Evolutionary conservation across 2,888 invertebrate genomes (phyloP).

Genomic region (Pseudococcus viburni): DNA sequence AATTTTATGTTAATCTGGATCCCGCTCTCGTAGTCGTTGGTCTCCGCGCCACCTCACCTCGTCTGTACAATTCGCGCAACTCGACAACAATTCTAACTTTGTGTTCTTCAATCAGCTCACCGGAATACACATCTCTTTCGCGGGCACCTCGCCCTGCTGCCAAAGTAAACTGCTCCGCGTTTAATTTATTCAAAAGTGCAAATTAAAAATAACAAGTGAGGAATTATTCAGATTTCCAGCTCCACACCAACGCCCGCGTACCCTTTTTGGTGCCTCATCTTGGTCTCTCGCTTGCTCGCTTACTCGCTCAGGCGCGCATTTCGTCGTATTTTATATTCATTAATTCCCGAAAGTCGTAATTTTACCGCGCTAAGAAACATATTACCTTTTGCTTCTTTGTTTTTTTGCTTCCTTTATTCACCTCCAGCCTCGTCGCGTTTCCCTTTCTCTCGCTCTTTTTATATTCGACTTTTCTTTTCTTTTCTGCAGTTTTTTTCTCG

Average conservation of each 20-base stretch:
- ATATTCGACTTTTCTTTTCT: background rate
- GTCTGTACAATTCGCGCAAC: slow-evolving; percentile 2
- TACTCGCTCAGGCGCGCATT: background rate
- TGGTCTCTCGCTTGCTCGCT: background rate
- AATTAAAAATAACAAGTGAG: slow-evolving; percentile 43
- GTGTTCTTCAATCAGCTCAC: slow-evolving; percentile 43
- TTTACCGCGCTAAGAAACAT: slow-evolving; percentile 38
- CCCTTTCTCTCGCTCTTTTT: too few relatives aligned
- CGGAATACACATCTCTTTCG: slow-evolving; percentile 22
- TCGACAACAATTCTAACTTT: slow-evolving; percentile 34
- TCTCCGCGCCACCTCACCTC: background rate
- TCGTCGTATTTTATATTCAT: slow-evolving; percentile 19
- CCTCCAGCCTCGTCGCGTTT: background rate
- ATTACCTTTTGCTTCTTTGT: slow-evolving; percentile 21
- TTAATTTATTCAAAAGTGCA: slow-evolving; percentile 43
- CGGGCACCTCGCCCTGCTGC: background rate
- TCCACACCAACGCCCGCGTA: slow-evolving; percentile 5
- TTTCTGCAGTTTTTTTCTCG: background rate
- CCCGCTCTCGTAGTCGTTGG: background rate
- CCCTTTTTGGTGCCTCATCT: background rate
- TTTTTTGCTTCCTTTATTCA: background rate
- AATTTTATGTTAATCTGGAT: slow-evolving; percentile 38
- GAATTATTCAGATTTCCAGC: slow-evolving; percentile 21
- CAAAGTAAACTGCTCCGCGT: slow-evolving; percentile 28
- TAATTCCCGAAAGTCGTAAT: slow-evolving; percentile 39